Conservation (phyloP, 2,797 vertebrate genomes). For the Alfaro cultratus region DNA sequence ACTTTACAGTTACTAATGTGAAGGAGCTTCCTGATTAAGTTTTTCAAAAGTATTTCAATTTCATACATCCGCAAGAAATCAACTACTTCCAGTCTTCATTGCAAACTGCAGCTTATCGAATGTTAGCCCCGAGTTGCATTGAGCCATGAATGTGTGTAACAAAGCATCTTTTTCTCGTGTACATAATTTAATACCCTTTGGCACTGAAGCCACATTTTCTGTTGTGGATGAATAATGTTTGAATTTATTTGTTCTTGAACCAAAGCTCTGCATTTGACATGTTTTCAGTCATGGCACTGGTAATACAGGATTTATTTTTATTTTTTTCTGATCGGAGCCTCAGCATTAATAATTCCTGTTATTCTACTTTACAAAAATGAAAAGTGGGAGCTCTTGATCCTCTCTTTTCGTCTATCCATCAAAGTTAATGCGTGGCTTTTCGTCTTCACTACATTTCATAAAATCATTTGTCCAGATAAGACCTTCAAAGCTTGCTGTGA, state of each 20-base stretch:
- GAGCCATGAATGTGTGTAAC: neutral
- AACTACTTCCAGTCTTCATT: neutral
- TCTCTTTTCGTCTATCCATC: neutral
- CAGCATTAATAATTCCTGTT: neutral
- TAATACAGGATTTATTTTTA: neutral
- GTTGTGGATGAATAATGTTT: neutral
- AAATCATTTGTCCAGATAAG: neutral
- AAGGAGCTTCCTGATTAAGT: neutral
- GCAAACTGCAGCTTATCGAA: neutral
- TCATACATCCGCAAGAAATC: neutral
- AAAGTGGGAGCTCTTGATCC: neutral
- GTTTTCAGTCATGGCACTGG: neutral
- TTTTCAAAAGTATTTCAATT: neutral
- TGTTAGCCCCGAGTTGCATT: neutral
- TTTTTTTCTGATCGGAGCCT: neutral
- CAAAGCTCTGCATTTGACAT: neutral
- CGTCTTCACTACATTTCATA: neutral
- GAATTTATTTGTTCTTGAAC: too few relatives aligned
- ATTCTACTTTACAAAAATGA: neutral
- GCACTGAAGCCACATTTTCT: neutral
- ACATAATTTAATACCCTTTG: neutral
- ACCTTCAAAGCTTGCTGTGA: neutral
- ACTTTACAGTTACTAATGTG: neutral
- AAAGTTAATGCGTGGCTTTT: neutral
- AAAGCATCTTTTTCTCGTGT: neutral